These are phyloP conservation scores for Aporophyla nigra DNA, from an alignment of 2,888 invertebrate species.

Conservation along the genomic window DNA sequence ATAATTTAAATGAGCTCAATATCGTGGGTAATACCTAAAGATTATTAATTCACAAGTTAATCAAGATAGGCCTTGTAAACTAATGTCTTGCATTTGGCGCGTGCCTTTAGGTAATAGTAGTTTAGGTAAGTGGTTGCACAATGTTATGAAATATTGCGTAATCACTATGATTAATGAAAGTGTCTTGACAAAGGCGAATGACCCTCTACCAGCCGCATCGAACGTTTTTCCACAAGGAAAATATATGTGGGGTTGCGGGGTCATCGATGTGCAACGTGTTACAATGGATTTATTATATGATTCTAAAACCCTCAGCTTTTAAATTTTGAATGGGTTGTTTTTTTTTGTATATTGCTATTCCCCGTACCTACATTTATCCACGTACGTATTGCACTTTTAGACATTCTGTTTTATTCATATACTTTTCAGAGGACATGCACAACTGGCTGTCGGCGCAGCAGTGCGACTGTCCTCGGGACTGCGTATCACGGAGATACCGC, in stretches of 20 bases:
- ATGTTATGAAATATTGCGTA: slow-evolving; percentile 34
- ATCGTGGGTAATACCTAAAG: slow-evolving; percentile 9
- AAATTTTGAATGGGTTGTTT: no score
- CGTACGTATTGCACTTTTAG: no score
- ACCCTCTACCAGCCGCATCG: background rate
- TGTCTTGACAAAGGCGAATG: background rate
- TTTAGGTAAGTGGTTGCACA: background rate
- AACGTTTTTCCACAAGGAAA: no score
- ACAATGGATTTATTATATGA: no score
- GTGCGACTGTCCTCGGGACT: slow-evolving; percentile 83
- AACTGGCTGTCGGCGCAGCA: slow-evolving; percentile 62
- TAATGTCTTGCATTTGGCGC: background rate
- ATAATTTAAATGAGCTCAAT: slow-evolving; percentile 10
- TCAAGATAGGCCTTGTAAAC: slow-evolving; percentile 8
- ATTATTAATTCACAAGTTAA: slow-evolving; percentile 1
- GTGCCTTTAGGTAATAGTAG: no score
- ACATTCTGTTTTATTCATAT: background rate
- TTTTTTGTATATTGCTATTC: no score
- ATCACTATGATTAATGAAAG: background rate
- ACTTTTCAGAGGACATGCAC: slow-evolving; percentile 70
- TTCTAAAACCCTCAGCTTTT: no score
- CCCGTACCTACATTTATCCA: no score
- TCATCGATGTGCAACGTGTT: no score
- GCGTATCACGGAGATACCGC: slow-evolving; percentile 77
- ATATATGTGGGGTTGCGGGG: no score